A percentile compares a stretch with the other conserved stretches of the same genome.
These are phyloP conservation scores for Xenopus tropicalis DNA, from an alignment of 2,113 vertebrate species.

Conservation along the genomic window DNA sequence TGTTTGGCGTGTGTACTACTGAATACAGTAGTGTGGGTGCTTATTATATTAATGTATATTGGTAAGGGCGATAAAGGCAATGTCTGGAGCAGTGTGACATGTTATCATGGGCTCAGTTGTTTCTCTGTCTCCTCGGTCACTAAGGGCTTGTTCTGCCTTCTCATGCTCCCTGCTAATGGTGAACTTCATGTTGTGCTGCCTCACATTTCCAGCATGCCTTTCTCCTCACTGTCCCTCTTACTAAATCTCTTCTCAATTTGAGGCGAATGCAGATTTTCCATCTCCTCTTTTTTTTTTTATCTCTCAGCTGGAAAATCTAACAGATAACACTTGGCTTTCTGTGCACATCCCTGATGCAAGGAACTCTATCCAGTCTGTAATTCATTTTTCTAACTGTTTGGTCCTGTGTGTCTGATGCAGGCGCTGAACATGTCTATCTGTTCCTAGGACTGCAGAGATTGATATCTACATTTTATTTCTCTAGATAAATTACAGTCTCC, in stretches of 20 bases:
- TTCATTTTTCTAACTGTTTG: neutral
- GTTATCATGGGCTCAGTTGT: too few relatives aligned
- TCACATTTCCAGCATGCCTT: neutral
- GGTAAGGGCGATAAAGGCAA: too few relatives aligned
- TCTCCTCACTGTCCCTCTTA: neutral
- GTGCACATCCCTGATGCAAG: conserved; percentile 7
- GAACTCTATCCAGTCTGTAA: neutral
- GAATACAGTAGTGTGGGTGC: too few relatives aligned
- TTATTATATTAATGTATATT: too few relatives aligned
- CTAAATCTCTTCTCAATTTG: neutral
- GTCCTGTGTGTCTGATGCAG: neutral
- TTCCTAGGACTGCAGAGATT: neutral
- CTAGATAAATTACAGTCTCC: neutral
- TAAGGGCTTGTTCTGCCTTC: too few relatives aligned
- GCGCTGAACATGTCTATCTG: neutral
- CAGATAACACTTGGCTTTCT: conserved; percentile 6
- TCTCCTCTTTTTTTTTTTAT: neutral
- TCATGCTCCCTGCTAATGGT: too few relatives aligned
- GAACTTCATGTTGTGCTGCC: neutral
- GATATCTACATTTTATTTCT: too few relatives aligned
- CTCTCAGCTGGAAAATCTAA: neutral
- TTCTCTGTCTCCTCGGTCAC: too few relatives aligned
- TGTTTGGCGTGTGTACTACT: too few relatives aligned
- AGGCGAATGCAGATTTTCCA: conserved; percentile 18
- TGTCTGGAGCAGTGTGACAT: too few relatives aligned